Conservation (phyloP, 2,113 vertebrate genomes). For the Pristiophorus japonicus region DNA sequence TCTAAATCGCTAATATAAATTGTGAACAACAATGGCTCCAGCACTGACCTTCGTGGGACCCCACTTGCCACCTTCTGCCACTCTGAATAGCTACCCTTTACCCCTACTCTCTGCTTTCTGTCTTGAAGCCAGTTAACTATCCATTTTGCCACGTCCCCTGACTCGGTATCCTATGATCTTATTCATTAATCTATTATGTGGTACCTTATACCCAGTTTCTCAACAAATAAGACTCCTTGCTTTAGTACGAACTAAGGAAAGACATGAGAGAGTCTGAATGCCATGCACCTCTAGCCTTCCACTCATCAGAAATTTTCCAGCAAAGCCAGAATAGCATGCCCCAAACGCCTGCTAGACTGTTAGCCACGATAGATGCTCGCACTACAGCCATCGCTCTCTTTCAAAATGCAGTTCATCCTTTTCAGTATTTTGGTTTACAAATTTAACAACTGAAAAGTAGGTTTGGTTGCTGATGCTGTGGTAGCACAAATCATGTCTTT, state of each 20-base stretch:
- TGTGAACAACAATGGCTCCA: no score
- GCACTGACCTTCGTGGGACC: no score
- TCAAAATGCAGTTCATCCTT: neutral
- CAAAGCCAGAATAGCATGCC: neutral
- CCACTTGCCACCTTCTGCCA: no score
- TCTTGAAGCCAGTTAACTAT: no score
- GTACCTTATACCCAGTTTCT: no score
- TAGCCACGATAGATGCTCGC: neutral
- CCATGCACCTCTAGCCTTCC: neutral
- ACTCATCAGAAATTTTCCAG: neutral
- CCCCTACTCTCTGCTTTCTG: no score
- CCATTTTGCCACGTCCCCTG: no score
- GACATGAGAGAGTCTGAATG: neutral
- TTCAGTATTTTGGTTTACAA: neutral
- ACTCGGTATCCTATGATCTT: no score
- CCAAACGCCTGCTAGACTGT: neutral
- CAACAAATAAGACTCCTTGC: neutral
- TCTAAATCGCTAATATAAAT: no score
- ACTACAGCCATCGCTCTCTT: neutral
- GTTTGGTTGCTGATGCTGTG: neutral
- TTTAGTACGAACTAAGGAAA: neutral
- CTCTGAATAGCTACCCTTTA: no score
- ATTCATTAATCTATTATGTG: no score
- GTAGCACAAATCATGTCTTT: neutral
- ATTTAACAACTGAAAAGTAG: neutral